These are phyloP conservation scores for Pagrus major DNA, from an alignment of 2,113 vertebrate species.

Conservation along the genomic window DNA sequence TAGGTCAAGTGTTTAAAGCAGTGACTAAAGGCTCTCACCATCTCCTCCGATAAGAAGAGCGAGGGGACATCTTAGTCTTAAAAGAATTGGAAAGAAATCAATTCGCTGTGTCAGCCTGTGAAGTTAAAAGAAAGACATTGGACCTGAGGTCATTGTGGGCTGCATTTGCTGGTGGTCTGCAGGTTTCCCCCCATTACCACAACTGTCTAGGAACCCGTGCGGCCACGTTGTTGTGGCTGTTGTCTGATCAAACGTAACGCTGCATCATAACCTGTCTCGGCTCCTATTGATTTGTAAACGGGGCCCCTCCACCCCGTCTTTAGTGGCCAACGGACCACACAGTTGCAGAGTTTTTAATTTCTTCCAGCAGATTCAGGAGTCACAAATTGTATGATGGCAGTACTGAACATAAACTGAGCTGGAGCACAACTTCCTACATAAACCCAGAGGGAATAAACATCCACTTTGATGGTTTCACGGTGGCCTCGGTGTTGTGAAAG, in stretches of 20 bases:
- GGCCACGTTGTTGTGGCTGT: not conserved
- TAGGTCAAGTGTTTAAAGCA: not conserved
- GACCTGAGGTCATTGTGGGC: not conserved
- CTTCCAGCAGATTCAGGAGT: slow-evolving; percentile 1
- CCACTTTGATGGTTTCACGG: not conserved
- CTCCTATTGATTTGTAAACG: not conserved
- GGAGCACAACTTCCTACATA: not conserved
- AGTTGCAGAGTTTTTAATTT: slow-evolving; percentile 6
- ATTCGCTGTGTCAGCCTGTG: not conserved
- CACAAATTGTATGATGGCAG: not conserved
- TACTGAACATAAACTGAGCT: not conserved
- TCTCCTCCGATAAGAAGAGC: not conserved
- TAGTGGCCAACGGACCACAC: slow-evolving; percentile 48
- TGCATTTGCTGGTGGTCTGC: not conserved
- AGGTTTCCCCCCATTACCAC: not conserved
- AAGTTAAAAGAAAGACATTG: not conserved
- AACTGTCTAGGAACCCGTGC: slow-evolving; percentile 1
- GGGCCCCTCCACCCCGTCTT: not conserved
- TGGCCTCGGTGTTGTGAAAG: not conserved
- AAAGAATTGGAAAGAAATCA: not conserved
- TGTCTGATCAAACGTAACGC: not conserved
- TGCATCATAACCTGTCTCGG: not conserved
- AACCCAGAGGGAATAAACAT: slow-evolving; percentile 6
- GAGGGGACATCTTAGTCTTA: not conserved
- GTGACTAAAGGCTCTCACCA: not conserved